Percentiles rank a stretch among this genome's conserved stretches.
These are phyloP conservation scores for Apodemus sylvaticus DNA, from an alignment of 2,113 vertebrate genomes.

Conservation along the genomic window DNA sequence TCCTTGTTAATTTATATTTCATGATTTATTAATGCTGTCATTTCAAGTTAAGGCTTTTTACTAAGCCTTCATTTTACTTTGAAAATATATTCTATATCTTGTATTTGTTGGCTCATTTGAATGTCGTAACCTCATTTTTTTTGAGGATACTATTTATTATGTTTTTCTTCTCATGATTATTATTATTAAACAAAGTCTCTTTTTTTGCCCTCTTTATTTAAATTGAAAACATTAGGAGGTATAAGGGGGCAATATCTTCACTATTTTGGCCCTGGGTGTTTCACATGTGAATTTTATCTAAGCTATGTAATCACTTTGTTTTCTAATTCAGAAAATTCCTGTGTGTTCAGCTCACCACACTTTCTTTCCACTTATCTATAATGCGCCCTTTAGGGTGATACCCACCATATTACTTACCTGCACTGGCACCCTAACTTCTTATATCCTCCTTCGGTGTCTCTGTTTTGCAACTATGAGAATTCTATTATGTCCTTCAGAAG, in stretches of 20 bases:
- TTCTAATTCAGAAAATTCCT: neutral
- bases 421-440: too few relatives aligned
- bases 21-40: neutral
- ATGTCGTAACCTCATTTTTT: neutral
- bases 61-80: neutral
- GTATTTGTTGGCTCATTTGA: neutral
- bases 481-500: neutral
- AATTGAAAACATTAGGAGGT: neutral
- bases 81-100: neutral
- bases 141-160: neutral
- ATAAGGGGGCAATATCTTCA: too few relatives aligned
- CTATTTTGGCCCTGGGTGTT: too few relatives aligned
- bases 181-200: neutral
- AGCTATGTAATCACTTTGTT: neutral
- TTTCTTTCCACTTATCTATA: neutral
- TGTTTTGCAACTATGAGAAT: neutral
- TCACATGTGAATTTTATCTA: neutral
- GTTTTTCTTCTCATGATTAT: neutral
- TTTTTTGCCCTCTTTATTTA: neutral
- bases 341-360: too few relatives aligned
- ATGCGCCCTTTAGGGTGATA: neutral
- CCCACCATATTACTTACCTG: neutral
- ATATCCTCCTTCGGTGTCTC: too few relatives aligned
- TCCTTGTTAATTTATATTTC: neutral
- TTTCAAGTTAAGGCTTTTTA: neutral